These are phyloP conservation scores for Pseudorhiza aurosa DNA, from an alignment of 30 jellyfish, hydroid and myxozoan genomes.

Conservation along the genomic window DNA sequence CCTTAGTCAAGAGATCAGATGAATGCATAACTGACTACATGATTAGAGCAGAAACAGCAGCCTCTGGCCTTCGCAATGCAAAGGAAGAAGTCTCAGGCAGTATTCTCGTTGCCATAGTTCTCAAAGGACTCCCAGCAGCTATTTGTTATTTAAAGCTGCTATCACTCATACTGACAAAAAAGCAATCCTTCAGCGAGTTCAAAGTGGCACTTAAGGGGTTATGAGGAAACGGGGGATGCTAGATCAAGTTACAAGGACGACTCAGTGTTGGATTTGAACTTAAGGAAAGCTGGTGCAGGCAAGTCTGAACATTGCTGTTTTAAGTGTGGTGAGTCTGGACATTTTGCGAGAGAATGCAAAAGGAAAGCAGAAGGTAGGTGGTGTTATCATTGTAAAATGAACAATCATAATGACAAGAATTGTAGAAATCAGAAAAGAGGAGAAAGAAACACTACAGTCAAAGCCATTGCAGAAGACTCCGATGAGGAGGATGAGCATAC, in stretches of 20 bases:
- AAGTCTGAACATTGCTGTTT: neutral
- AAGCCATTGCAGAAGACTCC: neutral
- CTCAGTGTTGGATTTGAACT: conserved; percentile 26
- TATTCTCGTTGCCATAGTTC: conserved; percentile 60
- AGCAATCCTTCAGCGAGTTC: conserved; percentile 56
- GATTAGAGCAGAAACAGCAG: conserved; percentile 64
- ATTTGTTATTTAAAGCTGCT: conserved; percentile 1
- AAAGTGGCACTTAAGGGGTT: conserved; percentile 70
- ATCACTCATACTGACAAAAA: conserved; percentile 13
- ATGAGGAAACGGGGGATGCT: conserved; percentile 61
- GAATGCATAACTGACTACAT: conserved; percentile 46
- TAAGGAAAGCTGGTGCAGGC: neutral
- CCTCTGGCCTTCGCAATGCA: conserved; percentile 58
- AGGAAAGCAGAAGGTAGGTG: conserved; percentile 10
- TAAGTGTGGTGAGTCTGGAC: neutral
- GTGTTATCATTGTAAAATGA: conserved; percentile 21
- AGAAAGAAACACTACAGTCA: neutral
- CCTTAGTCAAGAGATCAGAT: conserved; percentile 23
- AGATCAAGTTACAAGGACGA: conserved; percentile 29
- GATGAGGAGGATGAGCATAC: conserved; percentile 7
- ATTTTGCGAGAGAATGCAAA: neutral
- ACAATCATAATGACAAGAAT: neutral
- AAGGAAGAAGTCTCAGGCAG: conserved; percentile 42
- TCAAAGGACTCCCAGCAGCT: conserved; percentile 39
- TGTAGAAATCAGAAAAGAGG: neutral